Conservation (phyloP, 2,113 vertebrate genomes). For the Elachura formosa region DNA sequence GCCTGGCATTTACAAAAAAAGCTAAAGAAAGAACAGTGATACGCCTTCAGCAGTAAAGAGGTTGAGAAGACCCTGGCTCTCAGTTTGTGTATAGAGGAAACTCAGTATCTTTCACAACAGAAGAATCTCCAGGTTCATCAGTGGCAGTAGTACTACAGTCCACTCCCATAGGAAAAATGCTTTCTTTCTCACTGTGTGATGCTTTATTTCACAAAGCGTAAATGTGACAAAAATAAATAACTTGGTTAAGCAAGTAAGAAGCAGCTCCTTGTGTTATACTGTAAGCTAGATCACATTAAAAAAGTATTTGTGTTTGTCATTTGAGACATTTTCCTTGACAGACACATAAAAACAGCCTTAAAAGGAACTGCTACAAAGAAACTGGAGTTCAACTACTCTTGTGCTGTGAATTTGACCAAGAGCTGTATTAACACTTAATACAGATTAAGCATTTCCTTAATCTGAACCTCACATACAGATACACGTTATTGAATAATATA, state of each 20-base stretch:
- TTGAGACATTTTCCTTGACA: neutral
- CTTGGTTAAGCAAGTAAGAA: neutral
- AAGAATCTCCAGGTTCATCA: neutral
- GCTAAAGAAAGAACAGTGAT: neutral
- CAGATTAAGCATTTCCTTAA: neutral
- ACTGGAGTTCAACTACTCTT: neutral
- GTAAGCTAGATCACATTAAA: neutral
- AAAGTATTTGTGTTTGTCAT: neutral
- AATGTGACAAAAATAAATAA: neutral
- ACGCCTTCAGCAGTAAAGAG: neutral
- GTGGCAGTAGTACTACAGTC: neutral
- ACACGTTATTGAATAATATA: neutral
- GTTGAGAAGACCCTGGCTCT: neutral
- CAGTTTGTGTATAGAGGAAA: neutral
- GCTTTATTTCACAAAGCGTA: neutral
- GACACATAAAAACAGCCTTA: neutral
- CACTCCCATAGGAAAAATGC: neutral
- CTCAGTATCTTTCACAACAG: neutral
- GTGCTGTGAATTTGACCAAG: neutral
- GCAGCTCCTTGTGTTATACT: neutral
- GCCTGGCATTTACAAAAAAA: neutral
- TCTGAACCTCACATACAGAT: neutral
- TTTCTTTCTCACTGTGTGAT: neutral
- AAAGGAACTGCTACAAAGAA: neutral
- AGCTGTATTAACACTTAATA: no score